Evolutionary conservation across 2,113 vertebrate species (phyloP), one percentile per base, ranked within the genome.

Genomic region (Eolophus roseicapilla): DNA sequence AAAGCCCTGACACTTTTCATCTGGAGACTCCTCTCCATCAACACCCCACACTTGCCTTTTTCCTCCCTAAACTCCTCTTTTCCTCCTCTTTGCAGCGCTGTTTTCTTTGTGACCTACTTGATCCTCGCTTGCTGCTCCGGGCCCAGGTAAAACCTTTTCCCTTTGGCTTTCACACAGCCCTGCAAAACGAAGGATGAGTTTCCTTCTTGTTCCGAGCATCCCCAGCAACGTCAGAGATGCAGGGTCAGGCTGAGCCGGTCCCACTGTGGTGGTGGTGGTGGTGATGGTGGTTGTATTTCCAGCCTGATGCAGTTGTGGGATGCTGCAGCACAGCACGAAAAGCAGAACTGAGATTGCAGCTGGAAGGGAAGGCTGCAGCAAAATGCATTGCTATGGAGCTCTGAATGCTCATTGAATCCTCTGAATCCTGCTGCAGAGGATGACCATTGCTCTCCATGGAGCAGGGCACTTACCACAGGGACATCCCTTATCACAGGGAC

Each of bases 61-160:
- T 53, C 49, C 43, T 55, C 44, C 13, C 64, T 74, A 43, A 84
- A 16, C 19, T 31, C 11, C 11, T 24, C 12, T 55, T 68, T 82
- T 88, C 27, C 95, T 83, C 43, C 82, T 82, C 78, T 77, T 83
- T 37, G 76, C 97, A 99, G 99, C 3, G 98, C 93, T 20, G 98
- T 99, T 44, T 99, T 99, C 98, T 99, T 99, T 62, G 97, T 98
- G 43, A 99, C 99, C n/a, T 99, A 99, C 88, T 85, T 99, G 98
- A 98, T 98, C 59, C 97, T 99, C 16, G 99, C 98, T 80, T 99
- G 99, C 98, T 99, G 98, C 96, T 97, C 98, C 7, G 98, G 97
- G 95, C 98, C 98, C 92, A 99, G 99, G 99, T 99, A 97, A 59
- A 69, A 65, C 4, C 35, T 53, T 50, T 76, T 35, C 20, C 28